Percentiles rank a stretch among this genome's conserved stretches.
phyloP scores from a whole-genome alignment of 1,140 invertebrate genomes.

The Solen grandis region DNA sequence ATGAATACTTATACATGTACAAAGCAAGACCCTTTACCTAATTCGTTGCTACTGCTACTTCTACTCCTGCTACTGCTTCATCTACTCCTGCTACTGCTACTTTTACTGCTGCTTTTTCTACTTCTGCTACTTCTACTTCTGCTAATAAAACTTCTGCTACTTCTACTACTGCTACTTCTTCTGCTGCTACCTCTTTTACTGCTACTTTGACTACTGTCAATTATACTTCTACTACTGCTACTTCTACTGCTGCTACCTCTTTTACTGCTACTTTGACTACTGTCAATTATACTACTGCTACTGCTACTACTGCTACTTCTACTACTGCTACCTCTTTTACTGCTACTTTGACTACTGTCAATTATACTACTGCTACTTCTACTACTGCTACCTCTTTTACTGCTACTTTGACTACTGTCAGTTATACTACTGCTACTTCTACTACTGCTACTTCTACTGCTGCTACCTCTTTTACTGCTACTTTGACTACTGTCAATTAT shows the following conservation, averaged over 20 bases:
- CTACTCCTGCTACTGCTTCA: background rate
- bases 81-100: background rate
- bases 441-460: slow-evolving; percentile 8
- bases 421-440: slow-evolving; percentile 11
- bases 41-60: background rate
- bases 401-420: background rate
- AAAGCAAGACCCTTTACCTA: background rate
- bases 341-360: slow-evolving; percentile 8
- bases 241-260: background rate
- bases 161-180: slow-evolving; percentile 13
- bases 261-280: background rate
- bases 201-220: background rate
- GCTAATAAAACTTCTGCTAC: background rate
- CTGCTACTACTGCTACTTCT: background rate
- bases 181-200: background rate
- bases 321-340: background rate
- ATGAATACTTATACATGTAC: background rate
- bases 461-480: background rate
- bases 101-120: background rate
- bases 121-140: slow-evolving; percentile 9
- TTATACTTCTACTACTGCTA: slow-evolving; percentile 3
- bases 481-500: background rate
- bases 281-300: background rate
- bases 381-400: slow-evolving; percentile 1
- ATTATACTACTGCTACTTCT: background rate